Evolutionary conservation across 2,113 vertebrate species (phyloP), one percentile per base, ranked within the genome.

Genomic region (Conger conger): DNA sequence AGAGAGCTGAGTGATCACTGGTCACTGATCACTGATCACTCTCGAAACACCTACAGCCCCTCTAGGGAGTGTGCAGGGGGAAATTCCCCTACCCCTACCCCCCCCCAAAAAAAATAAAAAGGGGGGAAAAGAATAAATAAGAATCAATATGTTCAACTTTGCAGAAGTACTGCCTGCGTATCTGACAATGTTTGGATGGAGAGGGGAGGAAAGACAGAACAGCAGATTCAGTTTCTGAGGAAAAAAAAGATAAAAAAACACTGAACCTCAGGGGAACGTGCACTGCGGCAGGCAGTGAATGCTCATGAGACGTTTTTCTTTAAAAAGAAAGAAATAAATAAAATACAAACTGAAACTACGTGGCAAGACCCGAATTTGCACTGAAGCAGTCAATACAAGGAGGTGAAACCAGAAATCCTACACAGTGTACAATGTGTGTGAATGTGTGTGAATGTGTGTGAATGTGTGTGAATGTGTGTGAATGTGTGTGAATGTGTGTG

Each of bases 1-100:
- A n/a, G 76, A 30, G 83, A 84, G 77, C 57, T 50, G 60, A 84
- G 80, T 79, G 30, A 83, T 81, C 83, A 81, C 60, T n/a, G n/a
- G n/a, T n/a, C n/a, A n/a, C n/a, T n/a, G n/a, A n/a, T n/a, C 15
- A 23, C 79, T 17, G 79, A 50, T 57, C 38, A 45, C 83, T 78
- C 83, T 33, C 40, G 54, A 86, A 84, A 81, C 82, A 84, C 83
- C 83, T 54, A 86, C 86, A 77, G 63, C 42, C 79, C 84, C 84
- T 17, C n/a, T 30, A 1, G 79, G 42, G 79, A 27, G n/a, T 18
- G 16, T 27, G 30, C 30, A 0, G 42, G 60, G 35, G 42, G 82
- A 53, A 30, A 53, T 68, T 35, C 57, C 1, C 68, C 45, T 76
- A 27, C 7, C 30, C n/a, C n/a, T n/a, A 0, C 45, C 20, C 42